Percentiles rank a stretch among this genome's conserved stretches.
These are phyloP conservation scores for Caenorhabditis sp. DNA, from an alignment of 2,888 invertebrate species.

Conservation along the genomic window DNA sequence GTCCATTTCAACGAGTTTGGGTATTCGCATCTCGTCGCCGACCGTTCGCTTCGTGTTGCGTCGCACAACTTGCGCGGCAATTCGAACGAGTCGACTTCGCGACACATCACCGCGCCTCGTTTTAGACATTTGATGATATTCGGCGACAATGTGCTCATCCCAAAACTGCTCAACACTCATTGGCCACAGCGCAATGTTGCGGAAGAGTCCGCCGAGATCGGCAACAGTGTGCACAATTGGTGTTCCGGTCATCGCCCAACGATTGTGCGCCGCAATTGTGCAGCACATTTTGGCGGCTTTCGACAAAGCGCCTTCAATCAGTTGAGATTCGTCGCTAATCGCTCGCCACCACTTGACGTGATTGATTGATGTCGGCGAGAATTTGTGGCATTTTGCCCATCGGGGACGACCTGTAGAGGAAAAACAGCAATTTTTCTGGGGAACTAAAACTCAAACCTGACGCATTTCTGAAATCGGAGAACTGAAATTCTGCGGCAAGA, in stretches of 20 bases:
- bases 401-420: too few species aligned
- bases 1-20: neutral
- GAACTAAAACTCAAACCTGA: neutral
- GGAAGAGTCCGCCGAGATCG: too few species aligned
- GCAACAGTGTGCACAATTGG: conserved; percentile 76
- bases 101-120: too few species aligned
- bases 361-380: conserved; percentile 77
- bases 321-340: conserved; percentile 80
- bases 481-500: conserved; percentile 77
- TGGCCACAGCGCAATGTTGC: too few species aligned
- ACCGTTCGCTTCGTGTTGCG: neutral
- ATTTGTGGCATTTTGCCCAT: neutral
- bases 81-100: too few species aligned
- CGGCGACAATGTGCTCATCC: too few species aligned
- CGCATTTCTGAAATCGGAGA: conserved; percentile 72
- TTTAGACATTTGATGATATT: too few species aligned
- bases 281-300: conserved; percentile 78
- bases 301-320: conserved; percentile 78
- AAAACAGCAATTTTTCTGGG: too few species aligned
- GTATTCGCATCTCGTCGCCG: neutral
- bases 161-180: too few species aligned
- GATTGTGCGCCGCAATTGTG: conserved; percentile 76
- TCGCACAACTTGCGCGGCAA: neutral
- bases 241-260: conserved; percentile 81
- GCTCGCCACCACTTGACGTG: conserved; percentile 82